Evolutionary conservation across 2,888 invertebrate species (phyloP).

Genomic region (Adela reaumurella): DNA sequence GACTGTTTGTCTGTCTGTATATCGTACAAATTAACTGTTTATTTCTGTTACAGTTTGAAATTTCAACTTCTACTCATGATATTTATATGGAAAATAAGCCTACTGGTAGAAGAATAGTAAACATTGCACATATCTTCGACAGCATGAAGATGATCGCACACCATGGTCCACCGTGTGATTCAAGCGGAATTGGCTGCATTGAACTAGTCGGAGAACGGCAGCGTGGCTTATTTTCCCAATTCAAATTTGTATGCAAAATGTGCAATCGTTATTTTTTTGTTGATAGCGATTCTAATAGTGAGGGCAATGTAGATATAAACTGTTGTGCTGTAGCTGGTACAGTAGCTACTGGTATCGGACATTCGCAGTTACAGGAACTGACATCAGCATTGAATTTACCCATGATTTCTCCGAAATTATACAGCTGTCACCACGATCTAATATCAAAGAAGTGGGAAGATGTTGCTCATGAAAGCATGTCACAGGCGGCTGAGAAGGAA

Average conservation of each 20-base stretch:
- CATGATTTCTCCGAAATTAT: constrained; percentile 4
- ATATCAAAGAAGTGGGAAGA: constrained; percentile 5
- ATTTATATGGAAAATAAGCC: too few relatives aligned
- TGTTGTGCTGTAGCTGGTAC: constrained; percentile 9
- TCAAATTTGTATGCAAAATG: constrained; percentile 1
- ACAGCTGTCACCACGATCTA: constrained; percentile 4
- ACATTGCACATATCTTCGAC: not conserved
- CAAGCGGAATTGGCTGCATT: not conserved
- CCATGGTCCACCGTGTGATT: not conserved
- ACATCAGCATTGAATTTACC: constrained; percentile 10
- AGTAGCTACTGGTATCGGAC: constrained; percentile 11
- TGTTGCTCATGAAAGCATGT: constrained; percentile 2
- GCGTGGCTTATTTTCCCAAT: not conserved
- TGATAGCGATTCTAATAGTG: not conserved
- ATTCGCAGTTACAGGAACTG: constrained; percentile 11
- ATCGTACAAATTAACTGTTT: too few relatives aligned
- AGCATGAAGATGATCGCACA: not conserved
- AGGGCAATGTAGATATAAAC: constrained; percentile 9
- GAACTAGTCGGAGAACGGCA: not conserved
- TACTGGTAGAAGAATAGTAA: constrained; percentile 1
- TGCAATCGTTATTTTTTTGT: not conserved
- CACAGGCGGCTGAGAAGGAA: constrained; percentile 1
- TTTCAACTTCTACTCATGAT: too few relatives aligned
- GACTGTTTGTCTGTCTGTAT: too few relatives aligned
- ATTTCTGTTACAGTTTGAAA: too few relatives aligned